Evolutionary conservation across 2,113 vertebrate species (phyloP).

Genomic region (Pachypanchax playfairii): DNA sequence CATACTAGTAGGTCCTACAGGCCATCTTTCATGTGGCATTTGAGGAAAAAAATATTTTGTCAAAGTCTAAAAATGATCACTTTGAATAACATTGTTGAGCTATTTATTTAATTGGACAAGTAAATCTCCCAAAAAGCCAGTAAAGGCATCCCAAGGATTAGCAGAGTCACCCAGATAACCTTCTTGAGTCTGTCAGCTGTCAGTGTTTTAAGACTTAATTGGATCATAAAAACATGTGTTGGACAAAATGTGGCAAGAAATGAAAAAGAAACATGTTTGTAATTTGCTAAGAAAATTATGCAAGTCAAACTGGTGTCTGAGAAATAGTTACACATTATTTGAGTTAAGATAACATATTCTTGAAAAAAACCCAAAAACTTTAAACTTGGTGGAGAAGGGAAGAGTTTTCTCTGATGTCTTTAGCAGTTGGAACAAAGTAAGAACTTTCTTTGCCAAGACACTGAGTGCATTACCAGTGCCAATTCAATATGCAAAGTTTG

Average conservation of each 20-base stretch:
- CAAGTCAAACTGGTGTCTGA: constrained; percentile 15
- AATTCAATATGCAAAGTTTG: constrained; percentile 63
- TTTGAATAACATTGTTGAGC: too few species aligned
- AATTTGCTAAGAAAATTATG: constrained; percentile 14
- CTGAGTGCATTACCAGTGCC: constrained; percentile 49
- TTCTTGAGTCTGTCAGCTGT: too few species aligned
- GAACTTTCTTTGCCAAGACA: constrained; percentile 49
- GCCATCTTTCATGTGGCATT: too few species aligned
- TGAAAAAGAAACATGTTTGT: constrained; percentile 8
- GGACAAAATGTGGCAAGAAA: not conserved
- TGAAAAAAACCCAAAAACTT: constrained; percentile 17
- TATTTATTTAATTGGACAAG: too few species aligned
- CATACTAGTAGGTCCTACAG: too few species aligned
- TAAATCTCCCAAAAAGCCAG: too few species aligned
- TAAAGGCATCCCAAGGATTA: too few species aligned
- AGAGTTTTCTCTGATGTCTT: constrained; percentile 52
- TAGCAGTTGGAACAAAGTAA: constrained; percentile 50
- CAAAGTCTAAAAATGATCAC: too few species aligned
- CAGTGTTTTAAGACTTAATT: not conserved
- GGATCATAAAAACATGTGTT: constrained; percentile 4
- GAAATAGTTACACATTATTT: constrained; percentile 7
- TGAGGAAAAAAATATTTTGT: too few species aligned
- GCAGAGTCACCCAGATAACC: too few species aligned
- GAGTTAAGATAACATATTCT: constrained; percentile 26
- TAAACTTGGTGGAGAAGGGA: constrained; percentile 13